phyloP scores from a whole-genome alignment of 2,888 invertebrate species.

The Macrophya alboannulata region DNA sequence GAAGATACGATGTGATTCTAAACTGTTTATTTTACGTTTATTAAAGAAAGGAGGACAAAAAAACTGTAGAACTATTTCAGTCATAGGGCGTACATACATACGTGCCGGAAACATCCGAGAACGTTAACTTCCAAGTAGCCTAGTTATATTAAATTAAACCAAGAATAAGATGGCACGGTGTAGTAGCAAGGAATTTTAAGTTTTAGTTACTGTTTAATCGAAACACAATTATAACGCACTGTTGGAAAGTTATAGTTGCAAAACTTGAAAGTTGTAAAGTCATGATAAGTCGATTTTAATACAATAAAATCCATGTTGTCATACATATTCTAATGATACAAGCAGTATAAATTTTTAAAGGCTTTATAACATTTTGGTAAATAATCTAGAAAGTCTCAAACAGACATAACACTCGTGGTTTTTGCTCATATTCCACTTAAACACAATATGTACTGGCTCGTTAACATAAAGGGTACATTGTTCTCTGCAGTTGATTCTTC shows the following conservation, averaged over 20 bases:
- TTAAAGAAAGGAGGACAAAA: neutral
- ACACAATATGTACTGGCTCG: conserved; percentile 45
- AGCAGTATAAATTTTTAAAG: neutral
- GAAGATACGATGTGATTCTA: neutral
- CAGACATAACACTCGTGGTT: neutral
- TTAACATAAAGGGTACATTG: conserved; percentile 59
- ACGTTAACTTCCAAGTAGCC: conserved; percentile 46
- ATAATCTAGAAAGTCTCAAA: neutral
- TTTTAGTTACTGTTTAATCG: neutral
- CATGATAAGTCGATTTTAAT: neutral
- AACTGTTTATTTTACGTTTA: conserved; percentile 33
- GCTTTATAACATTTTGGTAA: neutral
- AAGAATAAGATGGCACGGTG: neutral
- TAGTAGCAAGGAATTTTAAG: neutral
- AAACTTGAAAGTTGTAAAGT: neutral
- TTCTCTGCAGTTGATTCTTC: conserved; percentile 52
- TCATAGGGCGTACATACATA: conserved; percentile 18
- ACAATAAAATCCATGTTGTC: neutral
- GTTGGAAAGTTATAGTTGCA: neutral
- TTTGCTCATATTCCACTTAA: conserved; percentile 22
- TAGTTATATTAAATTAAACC: conserved; percentile 38
- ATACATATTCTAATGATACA: neutral
- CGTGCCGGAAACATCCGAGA: conserved; percentile 33
- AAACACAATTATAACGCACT: neutral
- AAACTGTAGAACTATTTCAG: conserved; percentile 50